phyloP scores from a whole-genome alignment of 2,797 vertebrate genomes.

The Gallirallus australis region DNA sequence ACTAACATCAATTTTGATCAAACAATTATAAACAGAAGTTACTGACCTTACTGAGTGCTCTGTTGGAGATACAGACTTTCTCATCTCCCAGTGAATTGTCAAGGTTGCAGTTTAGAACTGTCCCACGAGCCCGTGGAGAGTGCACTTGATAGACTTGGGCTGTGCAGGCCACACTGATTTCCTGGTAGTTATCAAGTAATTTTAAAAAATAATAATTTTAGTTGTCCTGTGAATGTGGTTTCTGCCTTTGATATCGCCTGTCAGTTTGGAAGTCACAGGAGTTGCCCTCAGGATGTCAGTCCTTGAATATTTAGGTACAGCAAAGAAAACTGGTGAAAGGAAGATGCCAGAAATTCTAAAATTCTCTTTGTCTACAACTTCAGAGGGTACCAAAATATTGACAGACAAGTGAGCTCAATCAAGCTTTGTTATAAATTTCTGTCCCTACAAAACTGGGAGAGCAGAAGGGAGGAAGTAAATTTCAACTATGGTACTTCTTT shows the following conservation, averaged over 20 bases:
- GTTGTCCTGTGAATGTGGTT: not conserved
- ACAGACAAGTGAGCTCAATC: not conserved
- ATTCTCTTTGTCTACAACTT: not conserved
- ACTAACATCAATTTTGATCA: not conserved
- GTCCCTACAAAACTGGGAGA: not conserved
- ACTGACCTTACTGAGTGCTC: not conserved
- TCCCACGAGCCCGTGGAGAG: not conserved
- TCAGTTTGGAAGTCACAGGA: not conserved
- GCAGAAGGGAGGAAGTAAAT: not conserved
- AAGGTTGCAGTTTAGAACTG: not conserved
- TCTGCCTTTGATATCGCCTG: not conserved
- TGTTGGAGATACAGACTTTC: not conserved
- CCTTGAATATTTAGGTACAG: not conserved
- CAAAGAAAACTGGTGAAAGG: not conserved
- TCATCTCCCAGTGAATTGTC: not conserved
- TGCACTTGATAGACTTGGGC: not conserved
- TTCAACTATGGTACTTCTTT: not conserved
- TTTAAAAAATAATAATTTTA: not conserved
- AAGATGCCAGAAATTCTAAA: not conserved
- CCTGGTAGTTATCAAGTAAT: not conserved
- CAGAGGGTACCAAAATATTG: not conserved
- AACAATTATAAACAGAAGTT: not conserved
- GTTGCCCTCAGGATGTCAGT: not conserved
- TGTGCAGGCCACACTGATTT: not conserved
- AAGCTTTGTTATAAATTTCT: not conserved